These are phyloP conservation scores for Drosophila anomalata DNA, from an alignment of 2,888 invertebrate species.

Conservation along the genomic window DNA sequence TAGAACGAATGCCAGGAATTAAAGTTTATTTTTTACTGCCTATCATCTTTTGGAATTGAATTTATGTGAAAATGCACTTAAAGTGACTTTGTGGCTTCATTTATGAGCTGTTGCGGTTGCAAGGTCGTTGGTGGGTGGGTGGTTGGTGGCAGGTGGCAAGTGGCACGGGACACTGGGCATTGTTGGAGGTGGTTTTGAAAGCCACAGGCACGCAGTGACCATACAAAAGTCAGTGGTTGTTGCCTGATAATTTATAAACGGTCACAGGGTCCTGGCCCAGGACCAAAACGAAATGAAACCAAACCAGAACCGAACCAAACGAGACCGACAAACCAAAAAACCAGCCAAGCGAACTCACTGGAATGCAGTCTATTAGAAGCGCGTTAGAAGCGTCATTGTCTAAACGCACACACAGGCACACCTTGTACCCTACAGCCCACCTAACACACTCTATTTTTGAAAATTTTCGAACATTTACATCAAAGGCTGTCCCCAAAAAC, in stretches of 20 bases:
- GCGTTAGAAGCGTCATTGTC: conserved; percentile 62
- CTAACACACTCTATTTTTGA: background rate
- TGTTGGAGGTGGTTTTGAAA: background rate
- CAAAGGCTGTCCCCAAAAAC: background rate
- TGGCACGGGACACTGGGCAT: background rate
- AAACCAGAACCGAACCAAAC: conserved; percentile 10
- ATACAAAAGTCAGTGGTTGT: conserved; percentile 63
- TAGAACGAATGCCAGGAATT: conserved; percentile 30
- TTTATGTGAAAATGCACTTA: conserved; percentile 65
- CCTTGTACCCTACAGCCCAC: background rate
- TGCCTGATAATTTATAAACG: conserved; percentile 73
- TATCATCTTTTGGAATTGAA: conserved; percentile 38
- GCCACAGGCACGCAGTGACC: conserved; percentile 58
- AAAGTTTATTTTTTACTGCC: conserved; percentile 13
- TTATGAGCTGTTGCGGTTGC: conserved; percentile 71
- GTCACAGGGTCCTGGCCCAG: conserved; percentile 24
- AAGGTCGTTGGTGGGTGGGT: conserved; percentile 12
- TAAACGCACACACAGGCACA: conserved; percentile 4
- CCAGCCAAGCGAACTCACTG: conserved; percentile 54
- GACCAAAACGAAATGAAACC: conserved; percentile 14
- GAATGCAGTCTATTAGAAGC: conserved; percentile 72
- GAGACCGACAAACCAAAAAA: conserved; percentile 43
- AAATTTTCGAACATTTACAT: background rate
- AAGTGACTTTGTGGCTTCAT: conserved; percentile 71
- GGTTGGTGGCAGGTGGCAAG: background rate